Base-by-base conservation (phyloP, 2,797 vertebrate genomes). In the Carapus acus region DNA sequence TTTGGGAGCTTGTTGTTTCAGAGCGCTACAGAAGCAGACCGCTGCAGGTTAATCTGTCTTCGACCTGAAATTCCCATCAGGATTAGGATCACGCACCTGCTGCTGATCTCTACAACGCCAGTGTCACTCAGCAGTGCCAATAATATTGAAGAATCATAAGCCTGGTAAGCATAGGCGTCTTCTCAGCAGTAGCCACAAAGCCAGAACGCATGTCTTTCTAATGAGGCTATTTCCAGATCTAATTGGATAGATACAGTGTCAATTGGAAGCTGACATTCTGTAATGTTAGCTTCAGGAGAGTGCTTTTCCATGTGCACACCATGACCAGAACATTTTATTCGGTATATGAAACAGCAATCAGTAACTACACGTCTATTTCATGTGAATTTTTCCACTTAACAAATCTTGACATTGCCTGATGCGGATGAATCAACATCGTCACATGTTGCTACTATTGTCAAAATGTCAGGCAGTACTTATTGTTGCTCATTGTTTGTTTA, bases 1-100 rank as follows among this genome's bases (percentile, higher is more conserved):
- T 61, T 43, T 46, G 50, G 66, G 39, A 59, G 31, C 37, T 58
- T 77, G 68, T 65, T 78, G 49, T 54, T 54, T 54, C 61, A 51
- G 29, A 67, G 51, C 40, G 51, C 54, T 71, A 54, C 55, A 51
- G 63, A 67, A 77, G 39, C 64, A 65, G 56, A 86, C 82, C 84
- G 85, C 79, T 74, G 84, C 77, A 85, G 87, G 84, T 86, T 88
- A 88, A 89, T 85, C 85, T 80, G 58, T 42, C 57, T 22, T 50
- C 31, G 69, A 76, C 85, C 83, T 81, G 67, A 81, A 72, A 83
- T 78, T 73, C 67, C 77, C 70, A 73, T 44, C 29, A 69, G 74
- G 85, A 88, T 88, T 88, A 87, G 46, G 48, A 49, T 50, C 9
- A 27, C 54, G 67, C 84, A 88, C 78, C 81, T 85, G 84, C 66